Evolutionary conservation across 2,113 vertebrate genomes (phyloP).

Genomic region (Hystrix cristata): DNA sequence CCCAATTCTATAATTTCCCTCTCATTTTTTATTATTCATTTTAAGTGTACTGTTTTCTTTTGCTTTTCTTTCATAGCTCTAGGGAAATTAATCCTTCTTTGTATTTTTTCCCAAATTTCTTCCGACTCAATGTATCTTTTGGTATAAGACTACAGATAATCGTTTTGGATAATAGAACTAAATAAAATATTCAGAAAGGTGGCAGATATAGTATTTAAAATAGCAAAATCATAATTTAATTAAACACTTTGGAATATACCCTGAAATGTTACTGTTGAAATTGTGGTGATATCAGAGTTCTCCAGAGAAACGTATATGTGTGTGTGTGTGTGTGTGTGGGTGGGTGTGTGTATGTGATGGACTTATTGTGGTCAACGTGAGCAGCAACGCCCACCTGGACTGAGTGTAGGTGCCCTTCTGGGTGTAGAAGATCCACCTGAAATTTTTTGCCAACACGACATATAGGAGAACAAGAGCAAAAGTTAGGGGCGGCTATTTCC

Average conservation of each 20-base stretch:
- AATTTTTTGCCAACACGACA: too few species aligned
- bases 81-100: neutral
- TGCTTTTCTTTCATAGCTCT: slow-evolving; percentile 4
- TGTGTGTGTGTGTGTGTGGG: too few species aligned
- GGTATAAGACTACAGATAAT: neutral
- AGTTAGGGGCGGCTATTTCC: too few species aligned
- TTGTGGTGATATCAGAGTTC: neutral
- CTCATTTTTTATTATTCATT: slow-evolving; percentile 1
- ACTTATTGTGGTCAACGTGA: too few species aligned
- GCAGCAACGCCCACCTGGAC: too few species aligned
- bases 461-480: too few species aligned
- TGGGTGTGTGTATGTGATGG: too few species aligned
- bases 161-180: slow-evolving; percentile 13
- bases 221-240: slow-evolving; percentile 42
- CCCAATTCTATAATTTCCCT: neutral
- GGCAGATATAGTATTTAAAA: neutral
- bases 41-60: neutral
- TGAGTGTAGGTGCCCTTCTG: too few species aligned
- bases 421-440: too few species aligned
- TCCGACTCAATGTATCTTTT: neutral
- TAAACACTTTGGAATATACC: neutral
- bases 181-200: slow-evolving; percentile 51
- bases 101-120: neutral
- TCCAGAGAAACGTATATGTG: neutral
- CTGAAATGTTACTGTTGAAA: neutral